A percentile compares a stretch with the other conserved stretches of the same genome.
phyloP scores from a whole-genome alignment of 2,113 vertebrate species.

The Haemorhous mexicanus region DNA sequence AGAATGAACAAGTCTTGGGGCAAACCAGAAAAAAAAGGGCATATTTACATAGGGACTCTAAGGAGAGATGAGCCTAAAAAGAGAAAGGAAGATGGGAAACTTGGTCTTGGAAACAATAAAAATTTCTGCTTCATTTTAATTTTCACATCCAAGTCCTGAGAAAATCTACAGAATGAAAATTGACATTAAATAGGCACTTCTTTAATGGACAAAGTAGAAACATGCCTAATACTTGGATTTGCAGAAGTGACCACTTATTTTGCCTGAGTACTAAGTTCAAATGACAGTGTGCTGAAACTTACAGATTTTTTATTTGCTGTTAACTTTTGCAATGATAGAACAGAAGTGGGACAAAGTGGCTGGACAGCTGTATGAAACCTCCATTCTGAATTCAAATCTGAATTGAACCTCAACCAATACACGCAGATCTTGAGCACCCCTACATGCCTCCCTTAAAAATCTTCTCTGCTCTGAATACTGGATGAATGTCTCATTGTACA shows the following conservation, averaged over 20 bases:
- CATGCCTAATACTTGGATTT: background rate
- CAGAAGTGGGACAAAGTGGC: background rate
- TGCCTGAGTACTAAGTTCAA: background rate
- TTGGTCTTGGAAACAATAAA: background rate
- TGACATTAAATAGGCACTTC: background rate
- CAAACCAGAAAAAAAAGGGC: background rate
- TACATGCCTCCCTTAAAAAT: background rate
- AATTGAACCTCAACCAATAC: background rate
- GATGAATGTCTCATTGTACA: background rate
- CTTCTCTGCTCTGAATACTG: background rate
- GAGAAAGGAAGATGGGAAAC: background rate
- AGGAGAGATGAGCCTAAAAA: background rate
- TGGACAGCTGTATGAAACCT: background rate
- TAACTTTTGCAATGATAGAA: background rate
- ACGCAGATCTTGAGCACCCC: fast-evolving
- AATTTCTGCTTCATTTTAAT: background rate
- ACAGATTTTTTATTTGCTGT: background rate
- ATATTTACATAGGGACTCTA: background rate
- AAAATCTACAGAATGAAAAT: background rate
- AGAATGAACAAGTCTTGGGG: background rate
- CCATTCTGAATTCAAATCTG: background rate
- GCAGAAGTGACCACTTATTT: background rate
- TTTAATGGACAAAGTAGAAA: background rate
- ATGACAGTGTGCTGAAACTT: background rate
- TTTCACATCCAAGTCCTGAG: background rate